Conservation (phyloP, 2,888 invertebrate genomes). For the Nasonovia ribisnigri region DNA sequence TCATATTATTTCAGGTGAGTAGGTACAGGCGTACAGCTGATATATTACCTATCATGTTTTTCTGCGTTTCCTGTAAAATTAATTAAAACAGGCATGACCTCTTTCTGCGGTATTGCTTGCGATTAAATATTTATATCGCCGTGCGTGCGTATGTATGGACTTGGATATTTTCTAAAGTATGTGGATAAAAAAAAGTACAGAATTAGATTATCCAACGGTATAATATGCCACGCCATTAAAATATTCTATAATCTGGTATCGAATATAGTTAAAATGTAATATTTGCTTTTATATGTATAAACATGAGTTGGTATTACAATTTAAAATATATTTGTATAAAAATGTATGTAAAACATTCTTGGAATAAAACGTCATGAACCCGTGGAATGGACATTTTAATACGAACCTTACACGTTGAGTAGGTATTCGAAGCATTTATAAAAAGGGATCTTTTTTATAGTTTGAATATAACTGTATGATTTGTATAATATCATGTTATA, state of each 20-base stretch:
- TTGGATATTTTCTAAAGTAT: background rate
- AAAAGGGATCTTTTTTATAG: background rate
- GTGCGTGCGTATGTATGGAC: background rate
- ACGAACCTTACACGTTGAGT: background rate
- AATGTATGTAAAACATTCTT: background rate
- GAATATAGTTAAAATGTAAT: background rate
- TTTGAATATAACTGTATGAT: background rate
- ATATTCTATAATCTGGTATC: background rate
- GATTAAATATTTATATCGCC: background rate
- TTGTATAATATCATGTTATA: background rate
- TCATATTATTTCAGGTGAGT: background rate
- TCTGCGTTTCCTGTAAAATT: background rate
- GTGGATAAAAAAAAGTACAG: background rate
- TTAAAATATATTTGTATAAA: background rate
- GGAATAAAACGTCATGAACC: background rate
- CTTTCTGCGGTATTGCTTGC: background rate
- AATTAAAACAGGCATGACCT: background rate
- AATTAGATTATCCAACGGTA: background rate
- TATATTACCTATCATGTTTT: background rate
- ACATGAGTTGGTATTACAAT: background rate
- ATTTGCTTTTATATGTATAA: background rate
- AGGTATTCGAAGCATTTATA: background rate
- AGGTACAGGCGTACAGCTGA: background rate
- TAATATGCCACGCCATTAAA: background rate
- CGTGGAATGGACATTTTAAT: background rate